Percentiles rank a stretch among this genome's conserved stretches.
phyloP scores from a whole-genome alignment of 2,113 vertebrate species.

The Clarias gariepinus region DNA sequence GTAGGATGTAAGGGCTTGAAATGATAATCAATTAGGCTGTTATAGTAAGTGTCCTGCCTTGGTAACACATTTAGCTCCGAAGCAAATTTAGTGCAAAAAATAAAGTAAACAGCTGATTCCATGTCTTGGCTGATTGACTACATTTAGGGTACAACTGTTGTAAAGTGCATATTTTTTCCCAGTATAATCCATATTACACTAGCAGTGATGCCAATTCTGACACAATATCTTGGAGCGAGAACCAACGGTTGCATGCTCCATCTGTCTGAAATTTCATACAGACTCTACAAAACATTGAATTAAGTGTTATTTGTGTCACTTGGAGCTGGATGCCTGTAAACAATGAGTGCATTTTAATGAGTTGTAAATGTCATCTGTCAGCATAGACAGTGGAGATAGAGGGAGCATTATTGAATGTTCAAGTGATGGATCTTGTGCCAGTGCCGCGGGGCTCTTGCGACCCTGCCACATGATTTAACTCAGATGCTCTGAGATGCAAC shows the following conservation, averaged over 20 bases:
- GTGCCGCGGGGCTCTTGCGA: conserved; percentile 63
- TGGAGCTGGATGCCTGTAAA: conserved; percentile 52
- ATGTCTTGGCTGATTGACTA: background rate
- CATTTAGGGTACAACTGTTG: background rate
- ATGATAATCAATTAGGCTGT: background rate
- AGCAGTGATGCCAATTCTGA: conserved; percentile 53
- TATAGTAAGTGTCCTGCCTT: no score
- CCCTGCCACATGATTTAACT: conserved; percentile 71
- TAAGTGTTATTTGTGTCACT: conserved; percentile 52
- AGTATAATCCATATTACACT: conserved; percentile 54
- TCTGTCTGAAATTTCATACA: conserved; percentile 38
- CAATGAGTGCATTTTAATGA: conserved; percentile 56
- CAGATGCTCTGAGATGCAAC: conserved; percentile 68
- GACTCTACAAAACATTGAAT: conserved; percentile 48
- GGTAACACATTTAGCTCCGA: background rate
- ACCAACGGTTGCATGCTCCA: conserved; percentile 57
- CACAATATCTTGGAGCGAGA: conserved; percentile 55
- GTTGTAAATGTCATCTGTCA: conserved; percentile 55
- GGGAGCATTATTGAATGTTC: conserved; percentile 67
- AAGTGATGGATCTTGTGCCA: conserved; percentile 67
- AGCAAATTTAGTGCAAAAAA: background rate
- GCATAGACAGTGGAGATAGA: conserved; percentile 48
- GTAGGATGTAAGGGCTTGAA: background rate
- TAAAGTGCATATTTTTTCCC: background rate
- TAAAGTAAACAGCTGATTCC: no score